Percentiles rank a stretch among this genome's conserved stretches.
Conservation (phyloP, 2,888 invertebrate genomes). For the Athrips mouffetella region DNA sequence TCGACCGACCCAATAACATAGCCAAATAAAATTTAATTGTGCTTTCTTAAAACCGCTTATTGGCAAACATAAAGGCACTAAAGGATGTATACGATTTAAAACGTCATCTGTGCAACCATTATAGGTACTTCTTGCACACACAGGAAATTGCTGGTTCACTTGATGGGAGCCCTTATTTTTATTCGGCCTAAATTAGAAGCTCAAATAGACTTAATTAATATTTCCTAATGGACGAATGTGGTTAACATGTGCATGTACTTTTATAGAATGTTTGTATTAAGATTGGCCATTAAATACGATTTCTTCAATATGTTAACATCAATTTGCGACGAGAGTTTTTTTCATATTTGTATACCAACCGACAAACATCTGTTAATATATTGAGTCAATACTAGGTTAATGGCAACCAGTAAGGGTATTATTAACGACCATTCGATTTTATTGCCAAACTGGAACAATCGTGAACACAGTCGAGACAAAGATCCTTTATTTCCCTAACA, state of each 20-base stretch:
- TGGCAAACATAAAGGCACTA: too few species aligned
- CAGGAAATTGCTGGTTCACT: slow-evolving; percentile 45
- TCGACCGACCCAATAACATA: too few species aligned
- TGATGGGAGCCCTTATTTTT: slow-evolving; percentile 36
- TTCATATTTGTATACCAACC: neutral
- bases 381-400: neutral
- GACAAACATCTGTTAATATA: too few species aligned
- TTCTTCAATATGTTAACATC: neutral
- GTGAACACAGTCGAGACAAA: slow-evolving; percentile 40
- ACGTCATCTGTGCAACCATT: neutral
- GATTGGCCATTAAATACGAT: neutral
- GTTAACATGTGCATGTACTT: slow-evolving; percentile 7
- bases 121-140: slow-evolving; percentile 27
- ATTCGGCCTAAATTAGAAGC: slow-evolving; percentile 38
- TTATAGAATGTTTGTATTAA: neutral
- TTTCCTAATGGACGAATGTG: slow-evolving; percentile 35
- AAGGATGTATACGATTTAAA: too few species aligned
- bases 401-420: neutral
- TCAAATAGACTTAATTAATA: slow-evolving; percentile 44
- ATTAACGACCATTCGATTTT: slow-evolving; percentile 9
- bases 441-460: slow-evolving; percentile 24
- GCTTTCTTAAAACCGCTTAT: too few species aligned
- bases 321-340: neutral
- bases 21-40: too few species aligned
- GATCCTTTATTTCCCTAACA: slow-evolving; percentile 34